phyloP scores from a whole-genome alignment of 2,797 vertebrate genomes.

The Remorina albescens region DNA sequence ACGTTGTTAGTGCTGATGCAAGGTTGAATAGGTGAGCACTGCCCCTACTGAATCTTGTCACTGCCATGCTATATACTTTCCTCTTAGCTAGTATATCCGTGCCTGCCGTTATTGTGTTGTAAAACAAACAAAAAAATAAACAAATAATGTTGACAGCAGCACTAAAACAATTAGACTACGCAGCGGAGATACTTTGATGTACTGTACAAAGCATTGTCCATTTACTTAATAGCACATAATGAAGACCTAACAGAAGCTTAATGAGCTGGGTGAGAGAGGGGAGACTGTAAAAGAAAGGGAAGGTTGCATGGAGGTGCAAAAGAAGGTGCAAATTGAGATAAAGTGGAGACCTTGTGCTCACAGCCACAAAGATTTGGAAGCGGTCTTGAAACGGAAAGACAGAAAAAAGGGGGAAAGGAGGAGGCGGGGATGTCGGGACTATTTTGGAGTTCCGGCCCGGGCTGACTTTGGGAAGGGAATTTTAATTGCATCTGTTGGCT shows the following conservation, averaged over 20 bases:
- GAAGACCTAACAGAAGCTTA: constrained; percentile 46
- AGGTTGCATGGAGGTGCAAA: constrained; percentile 38
- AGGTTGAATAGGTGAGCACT: constrained; percentile 49
- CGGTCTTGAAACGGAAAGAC: constrained; percentile 58
- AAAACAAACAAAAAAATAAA: constrained; percentile 27
- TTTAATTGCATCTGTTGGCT: constrained; percentile 85
- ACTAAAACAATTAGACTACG: constrained; percentile 52
- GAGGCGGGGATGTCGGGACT: constrained; percentile 32
- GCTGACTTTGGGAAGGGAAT: constrained; percentile 77
- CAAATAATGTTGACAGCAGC: constrained; percentile 45
- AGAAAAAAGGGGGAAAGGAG: constrained; percentile 37
- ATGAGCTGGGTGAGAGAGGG: constrained; percentile 32
- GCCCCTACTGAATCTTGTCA: constrained; percentile 47
- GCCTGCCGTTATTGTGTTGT: constrained; percentile 11
- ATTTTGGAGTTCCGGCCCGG: constrained; percentile 68
- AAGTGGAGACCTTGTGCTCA: constrained; percentile 61
- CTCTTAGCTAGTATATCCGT: constrained; percentile 23
- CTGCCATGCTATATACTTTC: constrained; percentile 28
- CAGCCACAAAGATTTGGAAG: constrained; percentile 65
- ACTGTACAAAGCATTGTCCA: constrained; percentile 45
- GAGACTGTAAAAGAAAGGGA: constrained; percentile 26
- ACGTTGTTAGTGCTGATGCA: constrained; percentile 61
- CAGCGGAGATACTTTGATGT: constrained; percentile 14
- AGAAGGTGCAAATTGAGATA: constrained; percentile 51
- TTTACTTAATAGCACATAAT: constrained; percentile 62